Evolutionary conservation across 2,888 invertebrate genomes (phyloP).

Genomic region (Mimas tiliae): DNA sequence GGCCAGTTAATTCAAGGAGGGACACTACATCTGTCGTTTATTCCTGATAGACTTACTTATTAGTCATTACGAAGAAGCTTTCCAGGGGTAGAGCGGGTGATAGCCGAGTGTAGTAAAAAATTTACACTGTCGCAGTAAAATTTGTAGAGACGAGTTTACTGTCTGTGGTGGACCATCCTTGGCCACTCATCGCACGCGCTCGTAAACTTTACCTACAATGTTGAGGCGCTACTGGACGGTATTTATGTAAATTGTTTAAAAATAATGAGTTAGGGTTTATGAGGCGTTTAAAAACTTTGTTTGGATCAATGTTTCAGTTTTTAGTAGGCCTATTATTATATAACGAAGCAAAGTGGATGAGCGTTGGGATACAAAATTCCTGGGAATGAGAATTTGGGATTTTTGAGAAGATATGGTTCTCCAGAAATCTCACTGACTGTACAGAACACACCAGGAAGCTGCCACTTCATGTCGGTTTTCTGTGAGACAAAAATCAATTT

Average conservation of each 20-base stretch:
- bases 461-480: too few species aligned
- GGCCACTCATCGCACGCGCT: not conserved
- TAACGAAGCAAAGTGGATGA: not conserved
- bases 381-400: too few species aligned
- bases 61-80: not conserved
- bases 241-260: conserved; percentile 4
- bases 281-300: conserved; percentile 2
- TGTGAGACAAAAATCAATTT: too few species aligned
- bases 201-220: conserved; percentile 13
- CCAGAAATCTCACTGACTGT: too few species aligned
- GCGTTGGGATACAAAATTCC: too few species aligned
- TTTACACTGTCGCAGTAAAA: conserved; percentile 27
- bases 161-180: not conserved
- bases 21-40: not conserved
- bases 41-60: not conserved
- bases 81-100: not conserved
- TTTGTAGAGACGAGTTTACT: conserved; percentile 22
- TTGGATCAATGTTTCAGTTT: not conserved
- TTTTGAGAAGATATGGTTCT: too few species aligned
- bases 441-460: too few species aligned
- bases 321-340: not conserved
- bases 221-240: not conserved
- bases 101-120: conserved; percentile 24
- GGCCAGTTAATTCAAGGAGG: not conserved
- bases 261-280: conserved; percentile 1